These are phyloP conservation scores for Lordiphosa clarofinis DNA, from an alignment of 1,140 invertebrate species.

Conservation along the genomic window DNA sequence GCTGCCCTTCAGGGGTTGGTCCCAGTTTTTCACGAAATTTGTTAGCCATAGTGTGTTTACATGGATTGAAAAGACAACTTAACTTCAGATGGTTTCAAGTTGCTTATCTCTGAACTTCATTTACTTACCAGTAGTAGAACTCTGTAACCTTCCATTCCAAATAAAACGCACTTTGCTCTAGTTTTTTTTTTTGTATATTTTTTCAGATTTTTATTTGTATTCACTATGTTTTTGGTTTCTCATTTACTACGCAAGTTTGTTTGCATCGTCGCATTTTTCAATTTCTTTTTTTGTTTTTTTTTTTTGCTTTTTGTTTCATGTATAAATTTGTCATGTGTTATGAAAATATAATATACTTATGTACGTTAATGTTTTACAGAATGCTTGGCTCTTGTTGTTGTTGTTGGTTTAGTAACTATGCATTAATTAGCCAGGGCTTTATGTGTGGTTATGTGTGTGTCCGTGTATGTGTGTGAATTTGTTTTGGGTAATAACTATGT, in stretches of 20 bases:
- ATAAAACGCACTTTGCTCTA: slow-evolving; percentile 49
- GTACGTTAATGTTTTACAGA: slow-evolving; percentile 73
- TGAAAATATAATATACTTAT: slow-evolving; percentile 78
- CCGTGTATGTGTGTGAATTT: slow-evolving; percentile 3
- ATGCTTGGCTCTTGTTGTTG: slow-evolving; percentile 60
- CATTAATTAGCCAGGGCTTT: slow-evolving; percentile 58
- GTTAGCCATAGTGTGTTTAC: no score
- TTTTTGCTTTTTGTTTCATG: slow-evolving; percentile 50
- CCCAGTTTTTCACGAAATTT: no score
- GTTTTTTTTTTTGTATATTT: slow-evolving; percentile 56
- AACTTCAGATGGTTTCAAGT: no score
- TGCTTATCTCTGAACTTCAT: no score
- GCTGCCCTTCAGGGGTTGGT: no score
- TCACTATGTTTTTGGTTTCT: slow-evolving; percentile 67
- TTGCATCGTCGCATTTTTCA: slow-evolving; percentile 61
- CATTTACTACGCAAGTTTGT: slow-evolving; percentile 75
- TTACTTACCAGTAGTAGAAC: no score
- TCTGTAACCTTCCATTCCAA: slow-evolving; percentile 20
- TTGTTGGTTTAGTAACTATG: slow-evolving; percentile 67
- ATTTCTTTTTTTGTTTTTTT: slow-evolving; percentile 30
- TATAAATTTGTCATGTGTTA: slow-evolving; percentile 78
- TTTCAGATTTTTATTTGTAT: slow-evolving; percentile 72
- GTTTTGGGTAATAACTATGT: slow-evolving; percentile 39
- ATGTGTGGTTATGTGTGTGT: slow-evolving; percentile 21
- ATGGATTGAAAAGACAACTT: no score